These are phyloP conservation scores for Pavo muticus DNA, from an alignment of 2,113 vertebrate species.

Conservation along the genomic window DNA sequence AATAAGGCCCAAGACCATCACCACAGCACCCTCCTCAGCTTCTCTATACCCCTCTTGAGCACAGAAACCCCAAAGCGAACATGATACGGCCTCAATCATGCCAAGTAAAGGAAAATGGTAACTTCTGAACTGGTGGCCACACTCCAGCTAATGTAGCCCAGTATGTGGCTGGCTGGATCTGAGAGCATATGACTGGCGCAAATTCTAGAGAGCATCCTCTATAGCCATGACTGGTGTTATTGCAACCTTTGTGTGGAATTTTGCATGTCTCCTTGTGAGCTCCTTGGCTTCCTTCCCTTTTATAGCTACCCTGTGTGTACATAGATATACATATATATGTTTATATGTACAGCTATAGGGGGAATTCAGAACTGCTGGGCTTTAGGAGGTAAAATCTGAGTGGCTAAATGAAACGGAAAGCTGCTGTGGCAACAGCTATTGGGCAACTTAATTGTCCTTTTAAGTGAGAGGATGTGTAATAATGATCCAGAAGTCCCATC, in stretches of 20 bases:
- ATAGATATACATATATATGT: background rate
- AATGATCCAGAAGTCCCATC: background rate
- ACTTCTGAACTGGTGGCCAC: background rate
- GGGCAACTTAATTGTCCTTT: background rate
- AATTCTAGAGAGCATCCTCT: background rate
- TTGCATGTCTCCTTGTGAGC: rapidly evolving
- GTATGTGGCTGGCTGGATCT: background rate
- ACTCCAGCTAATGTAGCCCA: background rate
- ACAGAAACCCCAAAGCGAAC: background rate
- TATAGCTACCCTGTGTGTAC: background rate
- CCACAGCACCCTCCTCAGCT: background rate
- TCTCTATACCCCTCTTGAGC: background rate
- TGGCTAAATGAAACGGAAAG: background rate
- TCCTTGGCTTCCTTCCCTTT: background rate
- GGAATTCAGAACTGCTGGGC: background rate
- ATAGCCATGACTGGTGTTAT: background rate
- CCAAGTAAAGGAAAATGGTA: background rate
- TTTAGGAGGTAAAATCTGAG: background rate
- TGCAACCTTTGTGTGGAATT: background rate
- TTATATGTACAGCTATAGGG: background rate
- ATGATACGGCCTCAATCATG: background rate
- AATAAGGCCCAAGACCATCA: background rate
- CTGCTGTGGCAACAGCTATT: background rate
- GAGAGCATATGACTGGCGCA: background rate
- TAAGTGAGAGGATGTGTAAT: background rate